Evolutionary conservation across 2,888 invertebrate species (phyloP), one percentile per base, ranked within the genome.

Genomic region (Elgonia sp.): DNA sequence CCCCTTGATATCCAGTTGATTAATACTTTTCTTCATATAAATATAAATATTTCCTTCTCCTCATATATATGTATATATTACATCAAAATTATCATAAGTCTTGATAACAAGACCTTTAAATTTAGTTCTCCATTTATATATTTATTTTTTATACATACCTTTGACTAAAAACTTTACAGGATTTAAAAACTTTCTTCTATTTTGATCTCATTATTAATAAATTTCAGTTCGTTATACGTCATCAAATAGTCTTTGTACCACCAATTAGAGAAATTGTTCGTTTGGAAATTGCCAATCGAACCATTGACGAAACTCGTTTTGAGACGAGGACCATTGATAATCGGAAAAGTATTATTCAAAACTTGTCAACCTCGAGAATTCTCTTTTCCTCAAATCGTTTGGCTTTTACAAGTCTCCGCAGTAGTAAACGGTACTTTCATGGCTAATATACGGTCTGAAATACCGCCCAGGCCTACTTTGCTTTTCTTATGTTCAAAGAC

Each of bases 401-500:
- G 39, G 57, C 81, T 80, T 62, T 69, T 53, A 40, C 39, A 50
- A 75, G 50, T 50, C 60, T 29, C 10, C 16, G 39, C 16, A 39
- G 53, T 21, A 50, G 42, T 42, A 65, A 79, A 42, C 57, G 50
- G 50, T 29, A 63, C 63, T 81, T 80, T 86, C 42, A 65, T 69
- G 50, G 76, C 70, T 81, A 69, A 85, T 73, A 86, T 69, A 81
- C 80, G 81, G 53, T 67, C 62, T 21, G 53, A 86, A 82, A 76
- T 70, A 76, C 76, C 82, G 72, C 77, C 80, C 82, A 77, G 55
- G 46, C 40, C 50, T 42, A 69, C 86, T 81, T 57, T 53, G 67
- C 82, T 77, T 82, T 86, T 72, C 29, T 29, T 29, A 77, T 86
- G 72, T 77, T 82, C 86, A 77, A 86, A 82, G 82, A 82, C 77